Evolutionary conservation across 2,797 vertebrate species (phyloP), one percentile per base, ranked within the genome.

Genomic region (Alfaro cultratus): DNA sequence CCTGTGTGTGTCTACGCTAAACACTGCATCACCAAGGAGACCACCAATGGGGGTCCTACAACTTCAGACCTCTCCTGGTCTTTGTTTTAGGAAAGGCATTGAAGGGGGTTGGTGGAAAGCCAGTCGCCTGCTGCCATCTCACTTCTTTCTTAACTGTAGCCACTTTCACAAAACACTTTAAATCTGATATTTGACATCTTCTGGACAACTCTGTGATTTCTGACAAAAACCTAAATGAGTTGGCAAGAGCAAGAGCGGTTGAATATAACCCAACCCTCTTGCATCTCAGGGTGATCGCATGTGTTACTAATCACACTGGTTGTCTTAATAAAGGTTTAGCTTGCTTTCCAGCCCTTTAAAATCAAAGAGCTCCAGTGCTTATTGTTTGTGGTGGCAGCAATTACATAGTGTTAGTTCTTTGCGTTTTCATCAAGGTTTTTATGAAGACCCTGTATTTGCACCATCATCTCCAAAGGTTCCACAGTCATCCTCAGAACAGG

Each of bases 11-110:
- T 82, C 86, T 73, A 79, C 83, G 77, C 85, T 83, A 89, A 87
- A 89, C 86, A 91, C 77, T 81, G 85, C 84, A 87, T 95, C 92
- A 86, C 89, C 82, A 81, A 78, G 85, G 90, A 90, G 92, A 93
- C 91, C 82, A 79, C 87, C 53, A 75, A 81, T 80, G 80, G 76
- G 82, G 82, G 76, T 76, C 75, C 76, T 81, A 81, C 86, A 85
- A 87, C 83, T 90, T 55, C 6, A 41, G 76, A 71, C 73, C 83
- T 73, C 60, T 79, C 55, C 74, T 1, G 60, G 73, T 79, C 49
- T 41, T 57, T 67, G 45, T 57, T 64, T 72, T 49, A 36, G 60
- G 64, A 36, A 36, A 71, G 67, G 41, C 68, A 45, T 53, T 39
- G 64, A 23, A 41, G 34, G 62, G 62, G 36, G 71, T 47, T 74